Base-by-base conservation (phyloP, 1,140 invertebrate genomes). In the Nymphalis io region DNA sequence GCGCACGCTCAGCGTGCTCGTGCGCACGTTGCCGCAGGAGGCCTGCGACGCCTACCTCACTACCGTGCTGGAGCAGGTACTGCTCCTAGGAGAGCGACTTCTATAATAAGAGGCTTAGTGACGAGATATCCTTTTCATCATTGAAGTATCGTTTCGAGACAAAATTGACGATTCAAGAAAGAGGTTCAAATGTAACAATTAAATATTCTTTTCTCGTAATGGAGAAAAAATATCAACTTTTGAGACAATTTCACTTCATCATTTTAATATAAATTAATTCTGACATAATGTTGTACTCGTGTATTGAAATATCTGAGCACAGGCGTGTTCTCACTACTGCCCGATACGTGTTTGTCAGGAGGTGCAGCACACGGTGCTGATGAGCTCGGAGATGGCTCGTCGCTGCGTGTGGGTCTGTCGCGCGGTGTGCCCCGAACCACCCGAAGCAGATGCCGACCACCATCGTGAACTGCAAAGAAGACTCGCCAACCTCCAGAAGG, bases 31-130 rank as follows among this genome's bases (percentile, higher is more conserved):
- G 77, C 94, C 95, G 15, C 93, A 94, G 77, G 95, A 95, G 82
- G 93, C 96, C 10, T 93, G 94, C 73, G 95, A 96, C 75, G 96
- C 95, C 10, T 97, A 97, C 88, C 93, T 96, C 60, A 95, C 94
- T 13, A 96, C 95, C 15, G 95, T 96, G 0, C 94, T 96, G 13
- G 95, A 96, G 91, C 96, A 95, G 93, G 95, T 95, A 60, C 27
- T 8, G 27, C 3, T 27, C 27, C 5, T 2, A 33, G 27, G 6
- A 33, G 27, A 33, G 5, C n/a, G 5, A 27, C 23, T 3, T 27
- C 23, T 27, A 27, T 0, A 27, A 1, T 27, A 27, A 1, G 5
- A 27, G 23, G 5, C 5, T 27, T 27, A 27, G 5, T 27, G 5
- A 27, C 5, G 40, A 42, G 40, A 42, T 42, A 10, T 11, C 15